Conservation (phyloP, 23 tunicate species). For the Halocynthia roretzi region DNA sequence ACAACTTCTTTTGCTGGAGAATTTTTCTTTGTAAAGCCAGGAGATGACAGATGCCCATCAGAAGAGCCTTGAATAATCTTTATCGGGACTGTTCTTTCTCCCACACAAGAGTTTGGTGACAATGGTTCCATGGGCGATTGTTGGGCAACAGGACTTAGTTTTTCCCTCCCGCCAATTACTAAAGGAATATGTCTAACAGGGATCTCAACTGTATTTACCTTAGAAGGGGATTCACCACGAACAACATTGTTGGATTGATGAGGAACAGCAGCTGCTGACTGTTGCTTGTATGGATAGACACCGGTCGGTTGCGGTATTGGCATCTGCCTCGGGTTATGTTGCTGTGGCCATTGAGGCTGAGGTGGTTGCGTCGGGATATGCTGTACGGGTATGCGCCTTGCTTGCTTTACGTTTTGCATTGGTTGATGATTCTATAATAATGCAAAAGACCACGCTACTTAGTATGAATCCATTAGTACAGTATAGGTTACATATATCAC, state of each 20-base stretch:
- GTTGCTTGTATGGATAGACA: neutral
- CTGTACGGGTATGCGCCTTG: constrained; percentile 13
- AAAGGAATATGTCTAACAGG: constrained; percentile 17
- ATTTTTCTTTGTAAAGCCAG: neutral
- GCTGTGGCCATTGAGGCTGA: constrained; percentile 5
- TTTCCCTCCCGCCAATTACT: too few relatives aligned
- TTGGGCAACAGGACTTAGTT: too few relatives aligned
- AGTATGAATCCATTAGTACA: too few relatives aligned
- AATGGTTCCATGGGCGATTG: too few relatives aligned
- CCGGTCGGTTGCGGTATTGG: constrained; percentile 19
- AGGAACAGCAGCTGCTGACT: neutral
- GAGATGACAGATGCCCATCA: too few relatives aligned
- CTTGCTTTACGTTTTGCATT: neutral
- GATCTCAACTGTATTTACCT: neutral
- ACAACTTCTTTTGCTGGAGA: neutral
- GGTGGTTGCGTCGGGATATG: constrained; percentile 3
- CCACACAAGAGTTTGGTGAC: neutral
- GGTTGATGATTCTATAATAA: constrained; percentile 2
- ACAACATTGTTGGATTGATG: too few relatives aligned
- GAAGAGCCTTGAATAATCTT: too few relatives aligned
- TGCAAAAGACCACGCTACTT: too few relatives aligned
- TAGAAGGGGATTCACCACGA: too few relatives aligned
- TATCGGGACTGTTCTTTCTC: neutral
- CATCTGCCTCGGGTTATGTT: neutral
- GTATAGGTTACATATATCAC: too few relatives aligned